phyloP scores from a whole-genome alignment of 2,113 vertebrate species.

The Colaptes auratus region DNA sequence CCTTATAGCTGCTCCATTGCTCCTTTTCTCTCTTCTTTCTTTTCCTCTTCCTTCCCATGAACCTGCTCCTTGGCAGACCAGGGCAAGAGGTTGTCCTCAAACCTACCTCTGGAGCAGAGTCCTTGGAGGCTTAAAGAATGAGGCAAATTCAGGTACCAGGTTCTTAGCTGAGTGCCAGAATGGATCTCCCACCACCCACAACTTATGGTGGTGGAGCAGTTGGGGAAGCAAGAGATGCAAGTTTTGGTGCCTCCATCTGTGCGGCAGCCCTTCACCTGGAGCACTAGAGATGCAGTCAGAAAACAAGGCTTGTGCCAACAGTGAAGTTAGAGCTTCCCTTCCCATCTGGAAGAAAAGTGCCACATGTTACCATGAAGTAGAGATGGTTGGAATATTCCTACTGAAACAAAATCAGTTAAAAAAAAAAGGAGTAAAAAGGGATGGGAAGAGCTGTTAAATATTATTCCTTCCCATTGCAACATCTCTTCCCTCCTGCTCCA shows the following conservation, averaged over 20 bases:
- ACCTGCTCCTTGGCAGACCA: background rate
- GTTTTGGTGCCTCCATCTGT: background rate
- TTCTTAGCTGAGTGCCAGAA: background rate
- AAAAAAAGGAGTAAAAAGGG: background rate
- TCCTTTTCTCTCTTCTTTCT: background rate
- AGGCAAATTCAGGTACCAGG: background rate
- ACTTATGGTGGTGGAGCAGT: background rate
- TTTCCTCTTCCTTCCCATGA: background rate
- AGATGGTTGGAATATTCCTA: background rate
- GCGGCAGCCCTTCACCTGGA: background rate
- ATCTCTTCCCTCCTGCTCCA: background rate
- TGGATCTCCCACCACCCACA: background rate
- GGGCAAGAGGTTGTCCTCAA: background rate
- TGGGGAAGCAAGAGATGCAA: background rate
- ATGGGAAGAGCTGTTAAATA: background rate
- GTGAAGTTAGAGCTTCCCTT: slow-evolving; percentile 4
- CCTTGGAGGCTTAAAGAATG: background rate
- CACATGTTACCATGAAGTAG: background rate
- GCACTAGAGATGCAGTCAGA: background rate
- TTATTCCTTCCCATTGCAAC: background rate
- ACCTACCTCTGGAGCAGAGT: background rate
- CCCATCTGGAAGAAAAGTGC: slow-evolving; percentile 24
- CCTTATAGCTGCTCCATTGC: background rate
- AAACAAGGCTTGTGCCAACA: background rate
- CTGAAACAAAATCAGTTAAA: background rate